Percentiles rank a stretch among this genome's conserved stretches.
These are phyloP conservation scores for Apteryx owenii DNA, from an alignment of 2,113 vertebrate genomes.

Conservation along the genomic window DNA sequence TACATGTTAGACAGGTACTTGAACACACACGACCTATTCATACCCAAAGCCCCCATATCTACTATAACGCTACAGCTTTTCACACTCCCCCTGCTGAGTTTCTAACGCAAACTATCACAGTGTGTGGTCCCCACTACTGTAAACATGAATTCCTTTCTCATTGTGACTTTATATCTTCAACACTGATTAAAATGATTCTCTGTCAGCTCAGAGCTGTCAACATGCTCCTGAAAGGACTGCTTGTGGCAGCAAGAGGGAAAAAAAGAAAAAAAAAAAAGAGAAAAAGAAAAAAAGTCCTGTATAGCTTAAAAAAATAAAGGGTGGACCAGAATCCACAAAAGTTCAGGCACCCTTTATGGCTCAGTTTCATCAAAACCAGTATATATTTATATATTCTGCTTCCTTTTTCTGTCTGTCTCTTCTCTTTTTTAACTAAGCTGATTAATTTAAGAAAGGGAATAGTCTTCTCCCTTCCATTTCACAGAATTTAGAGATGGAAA, in stretches of 20 bases:
- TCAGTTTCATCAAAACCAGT: not conserved
- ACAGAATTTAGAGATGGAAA: not conserved
- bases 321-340: not conserved
- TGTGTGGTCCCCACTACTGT: constrained; percentile 74
- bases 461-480: not conserved
- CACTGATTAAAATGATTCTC: constrained; percentile 78
- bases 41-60: constrained; percentile 56
- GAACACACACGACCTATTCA: constrained; percentile 70
- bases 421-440: not conserved
- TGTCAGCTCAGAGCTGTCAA: constrained; percentile 77
- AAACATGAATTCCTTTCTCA: constrained; percentile 76
- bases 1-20: constrained; percentile 63
- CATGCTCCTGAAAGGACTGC: constrained; percentile 46
- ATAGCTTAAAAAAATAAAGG: constrained; percentile 23
- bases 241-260: not conserved
- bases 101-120: constrained; percentile 80
- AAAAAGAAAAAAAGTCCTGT: not conserved
- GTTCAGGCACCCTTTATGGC: not conserved
- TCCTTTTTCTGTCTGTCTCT: not conserved
- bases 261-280: not conserved
- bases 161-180: constrained; percentile 76
- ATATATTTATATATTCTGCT: not conserved
- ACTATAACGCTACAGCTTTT: constrained; percentile 65
- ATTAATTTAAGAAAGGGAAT: not conserved
- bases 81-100: constrained; percentile 72